Base-by-base conservation (phyloP, 92 coral and sea anemone species). In the Palythoa grandiflora region DNA sequence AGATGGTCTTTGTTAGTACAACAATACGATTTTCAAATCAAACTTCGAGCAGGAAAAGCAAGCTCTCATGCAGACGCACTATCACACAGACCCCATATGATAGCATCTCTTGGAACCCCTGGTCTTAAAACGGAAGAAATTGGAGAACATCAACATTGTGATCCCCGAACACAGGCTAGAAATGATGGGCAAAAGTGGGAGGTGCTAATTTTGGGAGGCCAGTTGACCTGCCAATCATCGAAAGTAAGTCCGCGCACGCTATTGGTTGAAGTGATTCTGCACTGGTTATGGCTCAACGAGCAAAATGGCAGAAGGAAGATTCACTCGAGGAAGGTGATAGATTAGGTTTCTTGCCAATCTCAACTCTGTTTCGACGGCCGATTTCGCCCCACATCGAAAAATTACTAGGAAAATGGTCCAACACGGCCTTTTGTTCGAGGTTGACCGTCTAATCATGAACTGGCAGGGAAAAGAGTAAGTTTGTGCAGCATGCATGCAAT, bases 201-300 rank as follows among this genome's bases (percentile, higher is more conserved):
- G 87, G 87, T 6, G 87, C 87, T 83, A 1, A 83, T 70, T 13
- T 83, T 63, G 87, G 54, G 77, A 83, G 60, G 87, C 77, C 14
- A 83, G 21, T 83, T 83, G 87, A 77, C 84, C 90, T 87, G 90
- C 90, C 75, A 87, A 77, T 78, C 86, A 87, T 16, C 48, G 55
- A 50, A 86, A 71, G 40, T 38, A 57, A 68, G 2, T 74, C 39
- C 54, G 35, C 44, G 84, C 76, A 87, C 72, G 86, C 73, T 78
- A 87, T 87, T 75, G 78, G 87, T 66, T 83, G 76, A 73, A 39
- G 36, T 37, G 68, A 79, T 54, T 51, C 84, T 54, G 48, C 72
- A 68, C 71, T 54, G 53, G 47, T 54, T 36, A 9, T 19, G 35
- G 68, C 72, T 61, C 50, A 19, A 39, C 19, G 11, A 40, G 57